Conservation (phyloP, 2,113 vertebrate species). For the Gnathonemus echidnorhynchus region DNA sequence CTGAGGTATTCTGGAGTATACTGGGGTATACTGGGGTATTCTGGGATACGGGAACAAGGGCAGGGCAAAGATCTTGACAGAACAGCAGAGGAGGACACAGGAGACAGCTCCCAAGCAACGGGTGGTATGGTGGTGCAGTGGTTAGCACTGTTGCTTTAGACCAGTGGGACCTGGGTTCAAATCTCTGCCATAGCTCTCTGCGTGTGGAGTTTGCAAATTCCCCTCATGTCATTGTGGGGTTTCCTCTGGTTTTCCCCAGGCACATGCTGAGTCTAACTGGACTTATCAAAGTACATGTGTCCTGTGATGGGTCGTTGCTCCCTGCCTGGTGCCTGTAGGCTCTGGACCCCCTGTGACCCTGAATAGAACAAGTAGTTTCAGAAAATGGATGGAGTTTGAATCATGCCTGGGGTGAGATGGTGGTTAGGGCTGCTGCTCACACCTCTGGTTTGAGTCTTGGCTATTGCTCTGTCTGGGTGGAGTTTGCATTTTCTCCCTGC, state of each 20-base stretch:
- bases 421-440: not conserved
- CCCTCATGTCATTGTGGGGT: too few relatives aligned
- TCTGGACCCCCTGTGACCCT: too few relatives aligned
- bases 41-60: not conserved
- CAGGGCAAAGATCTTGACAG: not conserved
- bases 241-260: too few relatives aligned
- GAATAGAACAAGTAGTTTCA: too few relatives aligned
- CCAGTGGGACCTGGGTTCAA: not conserved
- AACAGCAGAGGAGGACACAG: not conserved
- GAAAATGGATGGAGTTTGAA: not conserved
- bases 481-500: not conserved
- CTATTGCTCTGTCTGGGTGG: not conserved
- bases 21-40: not conserved
- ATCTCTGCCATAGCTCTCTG: not conserved
- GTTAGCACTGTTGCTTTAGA: not conserved
- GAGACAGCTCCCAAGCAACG: not conserved
- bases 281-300: too few relatives aligned
- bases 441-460: not conserved
- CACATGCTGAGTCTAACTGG: too few relatives aligned
- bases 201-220: too few relatives aligned
- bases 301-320: too few relatives aligned
- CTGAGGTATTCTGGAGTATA: too few relatives aligned
- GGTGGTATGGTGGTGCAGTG: not conserved
- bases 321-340: too few relatives aligned
- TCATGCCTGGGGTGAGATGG: not conserved